A percentile compares a stretch with the other conserved stretches of the same genome.
phyloP scores from a whole-genome alignment of 2,888 invertebrate genomes.

The Elysia crispata region DNA sequence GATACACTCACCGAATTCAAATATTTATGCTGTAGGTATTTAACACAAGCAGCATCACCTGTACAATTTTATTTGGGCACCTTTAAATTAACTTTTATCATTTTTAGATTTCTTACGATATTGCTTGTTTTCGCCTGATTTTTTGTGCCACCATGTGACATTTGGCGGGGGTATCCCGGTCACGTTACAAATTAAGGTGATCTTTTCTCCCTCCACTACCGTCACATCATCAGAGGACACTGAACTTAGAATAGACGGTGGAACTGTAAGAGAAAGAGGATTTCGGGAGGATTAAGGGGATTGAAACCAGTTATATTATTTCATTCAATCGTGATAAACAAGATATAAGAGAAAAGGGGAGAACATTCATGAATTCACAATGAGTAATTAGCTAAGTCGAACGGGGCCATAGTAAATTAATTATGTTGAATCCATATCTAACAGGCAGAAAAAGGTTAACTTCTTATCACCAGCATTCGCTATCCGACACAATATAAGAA shows the following conservation, averaged over 20 bases:
- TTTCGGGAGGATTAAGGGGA: no score
- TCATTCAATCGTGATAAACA: no score
- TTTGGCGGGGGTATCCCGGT: constrained; percentile 90
- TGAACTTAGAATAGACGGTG: constrained; percentile 93
- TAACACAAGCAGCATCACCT: not conserved
- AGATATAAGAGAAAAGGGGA: no score
- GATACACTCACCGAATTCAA: not conserved
- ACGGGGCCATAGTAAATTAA: constrained; percentile 77
- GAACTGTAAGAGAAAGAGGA: constrained; percentile 83
- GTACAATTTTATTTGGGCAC: no score
- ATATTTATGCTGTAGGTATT: constrained; percentile 13
- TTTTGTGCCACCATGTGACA: constrained; percentile 87
- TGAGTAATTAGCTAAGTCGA: not conserved
- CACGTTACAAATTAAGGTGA: constrained; percentile 88
- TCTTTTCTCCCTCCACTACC: constrained; percentile 94
- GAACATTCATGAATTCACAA: no score
- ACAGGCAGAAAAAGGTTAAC: no score
- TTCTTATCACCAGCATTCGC: no score
- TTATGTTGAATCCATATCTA: no score
- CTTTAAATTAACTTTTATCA: no score
- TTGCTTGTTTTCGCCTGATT: constrained; percentile 46
- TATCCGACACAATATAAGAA: no score
- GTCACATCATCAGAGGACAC: constrained; percentile 89
- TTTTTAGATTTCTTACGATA: not conserved
- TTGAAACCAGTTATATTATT: no score